Base-by-base conservation (phyloP, 2,888 invertebrate genomes). In the Mythimna loreyi region DNA sequence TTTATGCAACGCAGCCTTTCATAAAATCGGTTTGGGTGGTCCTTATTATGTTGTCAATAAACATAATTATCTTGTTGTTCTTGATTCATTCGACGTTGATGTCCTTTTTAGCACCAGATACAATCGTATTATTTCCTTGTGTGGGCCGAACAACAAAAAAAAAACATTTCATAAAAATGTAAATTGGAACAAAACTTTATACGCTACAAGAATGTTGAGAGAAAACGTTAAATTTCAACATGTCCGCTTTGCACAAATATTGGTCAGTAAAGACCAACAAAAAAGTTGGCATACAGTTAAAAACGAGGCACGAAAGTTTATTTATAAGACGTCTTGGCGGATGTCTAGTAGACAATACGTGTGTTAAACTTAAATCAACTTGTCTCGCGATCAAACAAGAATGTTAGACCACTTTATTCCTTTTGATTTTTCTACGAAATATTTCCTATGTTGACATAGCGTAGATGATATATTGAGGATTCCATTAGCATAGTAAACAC, bases 281-380 rank as follows among this genome's bases (percentile, higher is more conserved):
- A 74, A 63, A 70, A 65, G 59, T 80, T 83, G 81, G 83, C 75
- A 62, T 52, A 72, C 72, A 72, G 60, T 72, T 78, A 76, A 78
- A 82, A 76, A 72, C 67, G 67, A 62, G 82, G 60, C 71, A 75
- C 75, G 73, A 84, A 83, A 77, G 80, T 80, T 82, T 84, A 84
- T 84, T 84, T 84, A 83, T 80, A 77, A 74, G 81, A 77, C 66
- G 72, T 84, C 82, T 72, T 75, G 69, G 66, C 80, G 83, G 76
- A 83, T 75, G 78, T 80, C 69, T 74, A 66, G 70, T 78, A 84
- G 78, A 84, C 85, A 84, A 80, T 84, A 81, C 74, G 82, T 75
- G 72, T 78, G 80, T 84, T 81, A 83, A 82, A 75, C 83, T 84
- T 82, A 78, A 81, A 84, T 83, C 83, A 82, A 83, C 85, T 81